Percentiles rank a stretch among this genome's conserved stretches.
Evolutionary conservation across 2,797 vertebrate species (phyloP).

Genomic region (Prionace glauca): DNA sequence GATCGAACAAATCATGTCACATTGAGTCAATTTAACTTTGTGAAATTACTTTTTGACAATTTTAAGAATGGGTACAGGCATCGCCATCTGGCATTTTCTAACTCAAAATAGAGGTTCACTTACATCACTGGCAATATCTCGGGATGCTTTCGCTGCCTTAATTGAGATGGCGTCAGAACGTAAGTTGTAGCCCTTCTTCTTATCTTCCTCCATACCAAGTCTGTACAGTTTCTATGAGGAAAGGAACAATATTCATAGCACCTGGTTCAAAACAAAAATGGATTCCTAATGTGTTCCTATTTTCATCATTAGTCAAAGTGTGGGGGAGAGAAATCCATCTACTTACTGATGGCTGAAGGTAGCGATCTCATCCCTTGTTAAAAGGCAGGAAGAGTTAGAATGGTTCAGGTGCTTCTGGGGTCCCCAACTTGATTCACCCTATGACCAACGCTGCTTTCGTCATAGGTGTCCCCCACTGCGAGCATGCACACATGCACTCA

Average conservation of each 20-base stretch:
- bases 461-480: too few species aligned
- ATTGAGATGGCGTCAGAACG: conserved; percentile 16
- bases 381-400: too few species aligned
- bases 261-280: not conserved
- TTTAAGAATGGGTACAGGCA: not conserved
- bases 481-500: too few species aligned
- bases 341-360: not conserved
- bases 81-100: not conserved
- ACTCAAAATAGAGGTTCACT: not conserved
- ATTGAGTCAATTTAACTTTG: not conserved
- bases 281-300: not conserved
- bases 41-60: not conserved
- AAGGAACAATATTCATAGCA: not conserved
- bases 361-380: not conserved
- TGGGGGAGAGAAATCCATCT: too few species aligned
- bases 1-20: not conserved
- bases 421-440: not conserved
- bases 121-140: conserved; percentile 40
- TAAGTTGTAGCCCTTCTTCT: conserved; percentile 38
- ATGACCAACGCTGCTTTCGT: too few species aligned
- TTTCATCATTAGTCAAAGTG: not conserved
- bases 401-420: too few species aligned
- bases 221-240: conserved; percentile 38
- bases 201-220: conserved; percentile 37
- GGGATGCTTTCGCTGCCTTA: conserved; percentile 38